Evolutionary conservation across 2,113 vertebrate species (phyloP).

Genomic region (Gavia stellata): DNA sequence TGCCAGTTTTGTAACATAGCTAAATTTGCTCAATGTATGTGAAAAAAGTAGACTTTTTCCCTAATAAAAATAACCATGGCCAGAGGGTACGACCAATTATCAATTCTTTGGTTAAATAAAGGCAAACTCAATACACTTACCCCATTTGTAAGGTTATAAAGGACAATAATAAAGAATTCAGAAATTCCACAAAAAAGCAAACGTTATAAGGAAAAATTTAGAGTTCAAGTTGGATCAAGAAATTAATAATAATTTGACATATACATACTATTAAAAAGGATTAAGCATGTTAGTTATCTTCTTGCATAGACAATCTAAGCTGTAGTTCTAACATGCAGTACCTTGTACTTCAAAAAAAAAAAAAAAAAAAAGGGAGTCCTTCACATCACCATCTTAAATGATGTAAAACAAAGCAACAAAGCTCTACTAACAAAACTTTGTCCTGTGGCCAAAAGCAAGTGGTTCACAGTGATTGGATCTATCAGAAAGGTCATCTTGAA

Average conservation of each 20-base stretch:
- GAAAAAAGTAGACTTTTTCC: background rate
- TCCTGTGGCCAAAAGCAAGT: background rate
- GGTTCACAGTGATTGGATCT: background rate
- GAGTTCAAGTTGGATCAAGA: background rate
- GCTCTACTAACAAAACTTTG: background rate
- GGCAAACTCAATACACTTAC: background rate
- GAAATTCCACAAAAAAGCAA: background rate
- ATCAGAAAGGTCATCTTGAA: background rate
- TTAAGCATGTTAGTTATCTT: background rate
- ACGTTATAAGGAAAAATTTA: background rate
- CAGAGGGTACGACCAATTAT: background rate
- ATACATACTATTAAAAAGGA: background rate
- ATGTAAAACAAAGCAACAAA: background rate
- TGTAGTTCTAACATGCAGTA: background rate
- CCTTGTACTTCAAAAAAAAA: background rate
- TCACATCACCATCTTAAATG: background rate
- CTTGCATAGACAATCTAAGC: background rate
- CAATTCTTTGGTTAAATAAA: background rate
- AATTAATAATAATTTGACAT: background rate
- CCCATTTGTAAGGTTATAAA: background rate
- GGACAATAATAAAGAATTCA: background rate
- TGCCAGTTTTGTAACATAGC: background rate
- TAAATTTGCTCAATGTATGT: background rate
- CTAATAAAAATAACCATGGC: background rate
- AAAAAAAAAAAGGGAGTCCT: background rate